phyloP scores from a whole-genome alignment of 2,888 invertebrate genomes.

The Sinopyrophorus schimmeli region DNA sequence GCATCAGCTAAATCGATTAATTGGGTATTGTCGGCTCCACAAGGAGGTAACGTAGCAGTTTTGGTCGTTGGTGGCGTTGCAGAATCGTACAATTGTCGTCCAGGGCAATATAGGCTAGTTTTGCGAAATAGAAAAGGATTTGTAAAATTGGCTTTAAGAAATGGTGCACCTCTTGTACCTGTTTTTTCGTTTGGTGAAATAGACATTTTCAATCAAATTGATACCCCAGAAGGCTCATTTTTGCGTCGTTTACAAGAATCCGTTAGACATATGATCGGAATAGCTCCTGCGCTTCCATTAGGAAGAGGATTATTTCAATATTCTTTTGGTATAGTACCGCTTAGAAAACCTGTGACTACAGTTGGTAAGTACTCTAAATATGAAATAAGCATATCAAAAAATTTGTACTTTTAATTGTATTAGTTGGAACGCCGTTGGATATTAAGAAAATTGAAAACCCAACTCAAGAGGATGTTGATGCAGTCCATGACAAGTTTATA shows the following conservation, averaged over 20 bases:
- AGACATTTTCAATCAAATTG: constrained; percentile 77
- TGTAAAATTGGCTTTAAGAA: constrained; percentile 46
- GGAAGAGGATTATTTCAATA: constrained; percentile 94
- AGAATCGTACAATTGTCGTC: constrained; percentile 82
- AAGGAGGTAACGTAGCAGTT: constrained; percentile 66
- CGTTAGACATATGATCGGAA: constrained; percentile 68
- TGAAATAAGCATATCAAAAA: too few species aligned
- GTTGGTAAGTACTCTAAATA: constrained; percentile 69
- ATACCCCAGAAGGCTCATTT: constrained; percentile 71
- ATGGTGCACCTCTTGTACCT: constrained; percentile 81
- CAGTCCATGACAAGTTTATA: constrained; percentile 76
- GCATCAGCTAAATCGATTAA: constrained; percentile 70
- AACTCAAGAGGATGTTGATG: constrained; percentile 72
- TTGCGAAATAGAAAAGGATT: constrained; percentile 73
- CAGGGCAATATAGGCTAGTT: constrained; percentile 72
- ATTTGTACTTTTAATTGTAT: constrained; percentile 2
- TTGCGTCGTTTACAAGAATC: constrained; percentile 70
- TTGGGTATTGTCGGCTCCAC: constrained; percentile 60
- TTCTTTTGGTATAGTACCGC: constrained; percentile 82
- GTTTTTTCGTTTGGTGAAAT: constrained; percentile 91
- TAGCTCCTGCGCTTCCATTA: constrained; percentile 74
- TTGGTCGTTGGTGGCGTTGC: constrained; percentile 88
- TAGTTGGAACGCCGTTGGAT: constrained; percentile 86
- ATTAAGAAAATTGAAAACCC: constrained; percentile 75
- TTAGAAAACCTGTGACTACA: constrained; percentile 76